These are phyloP conservation scores for Peromyscus eremicus DNA, from an alignment of 2,797 vertebrate species.

Conservation along the genomic window DNA sequence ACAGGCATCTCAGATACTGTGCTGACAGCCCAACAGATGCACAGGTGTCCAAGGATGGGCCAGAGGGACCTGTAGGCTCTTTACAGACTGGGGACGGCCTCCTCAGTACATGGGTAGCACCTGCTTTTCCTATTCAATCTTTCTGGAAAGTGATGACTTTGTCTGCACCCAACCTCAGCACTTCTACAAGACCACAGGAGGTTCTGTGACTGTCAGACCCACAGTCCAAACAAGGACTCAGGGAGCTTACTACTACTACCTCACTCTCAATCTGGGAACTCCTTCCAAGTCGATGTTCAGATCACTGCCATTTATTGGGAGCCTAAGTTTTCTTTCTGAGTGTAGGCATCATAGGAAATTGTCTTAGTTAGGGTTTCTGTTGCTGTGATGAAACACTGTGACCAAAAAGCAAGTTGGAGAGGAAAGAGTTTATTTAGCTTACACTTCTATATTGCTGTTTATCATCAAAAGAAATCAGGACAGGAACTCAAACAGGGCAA, in stretches of 20 bases:
- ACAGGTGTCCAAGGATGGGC: not conserved
- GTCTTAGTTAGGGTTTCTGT: not conserved
- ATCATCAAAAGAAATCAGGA: not conserved
- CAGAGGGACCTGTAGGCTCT: not conserved
- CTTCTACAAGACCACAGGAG: constrained; percentile 25
- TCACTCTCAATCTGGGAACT: not conserved
- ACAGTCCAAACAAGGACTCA: not conserved
- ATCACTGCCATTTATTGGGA: not conserved
- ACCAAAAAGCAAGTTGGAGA: not conserved
- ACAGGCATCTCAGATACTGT: not conserved
- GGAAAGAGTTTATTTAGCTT: not conserved
- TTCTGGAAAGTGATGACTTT: not conserved
- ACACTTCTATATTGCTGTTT: not conserved
- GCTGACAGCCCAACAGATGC: not conserved
- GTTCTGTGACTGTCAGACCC: not conserved
- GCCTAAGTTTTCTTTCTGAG: constrained; percentile 12
- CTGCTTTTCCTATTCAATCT: not conserved
- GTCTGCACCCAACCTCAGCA: not conserved
- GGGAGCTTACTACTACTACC: not conserved
- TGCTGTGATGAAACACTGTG: not conserved
- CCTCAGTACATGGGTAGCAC: not conserved
- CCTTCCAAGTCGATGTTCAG: not conserved
- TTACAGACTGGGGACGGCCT: not conserved
- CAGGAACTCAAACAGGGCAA: not conserved
- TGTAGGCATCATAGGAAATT: constrained; percentile 24